These are phyloP conservation scores for Ornithorhynchus anatinus DNA, from an alignment of 2,113 vertebrate genomes.

Conservation along the genomic window DNA sequence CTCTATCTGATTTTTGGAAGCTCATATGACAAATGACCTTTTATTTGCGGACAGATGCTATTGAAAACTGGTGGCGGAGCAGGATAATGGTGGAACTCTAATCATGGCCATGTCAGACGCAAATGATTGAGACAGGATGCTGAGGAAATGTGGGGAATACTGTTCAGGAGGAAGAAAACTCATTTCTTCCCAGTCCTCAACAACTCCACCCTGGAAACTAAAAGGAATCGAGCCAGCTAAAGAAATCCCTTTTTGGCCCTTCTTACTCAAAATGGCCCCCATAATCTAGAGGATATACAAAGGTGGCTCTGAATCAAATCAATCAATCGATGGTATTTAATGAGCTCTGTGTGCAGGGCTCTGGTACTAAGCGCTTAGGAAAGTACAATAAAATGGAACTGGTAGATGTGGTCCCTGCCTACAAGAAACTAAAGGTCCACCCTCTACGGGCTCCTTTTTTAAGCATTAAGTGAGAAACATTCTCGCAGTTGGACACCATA, in stretches of 20 bases:
- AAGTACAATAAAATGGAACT: too few relatives aligned
- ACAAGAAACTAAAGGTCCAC: too few relatives aligned
- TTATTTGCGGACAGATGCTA: not conserved
- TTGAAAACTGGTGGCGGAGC: not conserved
- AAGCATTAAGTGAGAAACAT: too few relatives aligned
- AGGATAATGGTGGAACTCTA: not conserved
- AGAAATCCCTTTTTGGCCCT: not conserved
- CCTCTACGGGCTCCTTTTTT: too few relatives aligned
- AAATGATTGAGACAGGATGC: conserved; percentile 10
- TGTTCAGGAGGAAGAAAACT: not conserved
- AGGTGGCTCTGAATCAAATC: too few relatives aligned
- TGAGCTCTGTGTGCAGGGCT: too few relatives aligned
- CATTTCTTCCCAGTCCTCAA: not conserved
- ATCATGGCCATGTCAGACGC: not conserved
- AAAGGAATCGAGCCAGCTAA: not conserved
- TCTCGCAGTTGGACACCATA: too few relatives aligned
- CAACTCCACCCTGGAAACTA: not conserved
- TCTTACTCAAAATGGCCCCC: not conserved
- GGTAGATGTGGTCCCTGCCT: too few relatives aligned
- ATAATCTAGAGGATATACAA: too few relatives aligned
- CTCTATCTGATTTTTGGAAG: not conserved
- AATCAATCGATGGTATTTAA: too few relatives aligned
- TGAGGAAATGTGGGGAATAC: not conserved
- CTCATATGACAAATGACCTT: not conserved
- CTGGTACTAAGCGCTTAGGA: too few relatives aligned